Evolutionary conservation across 2,888 invertebrate species (phyloP), one percentile per base, ranked within the genome.

Genomic region (Dasysyrphus tricinctus): DNA sequence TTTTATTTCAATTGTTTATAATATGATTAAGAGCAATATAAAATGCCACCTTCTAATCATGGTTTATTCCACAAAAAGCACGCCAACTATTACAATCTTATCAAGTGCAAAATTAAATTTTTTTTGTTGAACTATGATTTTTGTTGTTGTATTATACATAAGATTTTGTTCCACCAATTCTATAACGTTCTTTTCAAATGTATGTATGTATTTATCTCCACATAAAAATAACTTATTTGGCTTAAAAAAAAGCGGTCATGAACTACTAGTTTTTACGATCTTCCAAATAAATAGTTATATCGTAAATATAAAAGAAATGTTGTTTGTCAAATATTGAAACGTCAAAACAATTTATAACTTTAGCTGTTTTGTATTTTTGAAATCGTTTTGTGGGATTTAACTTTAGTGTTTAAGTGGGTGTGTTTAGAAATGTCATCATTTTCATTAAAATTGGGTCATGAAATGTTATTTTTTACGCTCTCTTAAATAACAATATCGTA

Each of bases 381-480:
- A 42, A 44, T n/a, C n/a, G 8, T 29, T 51, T 51, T 51, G 24
- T 51, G 51, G 29, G 6, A 24, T 19, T 24, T 5, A 12, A 12
- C 9, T 5, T 51, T 7, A 12, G 12, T 29, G 7, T 3, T 5
- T 51, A 14, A 12, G 12, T 29, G 7, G 5, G 6, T 51, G 12
- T 5, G 12, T 8, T 2, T 6, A 49, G 19, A 19, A 49, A 4
- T 49, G 9, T 49, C 49, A 19, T 49, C 19, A 19, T 11, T 49
- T 5, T 49, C 19, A 14, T 59, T 39, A 63, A 74, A 78, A 69
- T 47, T 82, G 47, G 83, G 78, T 83, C 63, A 70, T 79, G 29
- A 61, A 75, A 67, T 77, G 73, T 54, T 14, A 57, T 37, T 59
- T 37, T 82, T 69, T 61, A 82, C 61, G 67, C 54, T 73, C 44